phyloP scores from a whole-genome alignment of 2,888 invertebrate species.

The Argyresthia goedartella region DNA sequence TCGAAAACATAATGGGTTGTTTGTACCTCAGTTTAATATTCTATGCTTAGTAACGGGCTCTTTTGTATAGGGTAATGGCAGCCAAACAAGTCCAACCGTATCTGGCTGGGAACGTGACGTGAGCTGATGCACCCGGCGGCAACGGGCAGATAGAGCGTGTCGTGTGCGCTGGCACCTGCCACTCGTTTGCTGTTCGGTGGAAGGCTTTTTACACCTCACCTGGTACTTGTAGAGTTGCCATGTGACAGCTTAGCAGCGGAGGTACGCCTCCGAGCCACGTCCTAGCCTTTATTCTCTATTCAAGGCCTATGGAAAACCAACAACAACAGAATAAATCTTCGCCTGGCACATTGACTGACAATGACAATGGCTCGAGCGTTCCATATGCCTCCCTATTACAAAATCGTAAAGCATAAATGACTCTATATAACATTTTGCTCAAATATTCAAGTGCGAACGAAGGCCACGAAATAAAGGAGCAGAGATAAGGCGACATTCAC shows the following conservation, averaged over 20 bases:
- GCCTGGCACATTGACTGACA: conserved; percentile 10
- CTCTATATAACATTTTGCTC: conserved; percentile 26
- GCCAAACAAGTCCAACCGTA: too few relatives aligned
- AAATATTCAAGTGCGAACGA: conserved; percentile 35
- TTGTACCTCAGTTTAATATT: too few relatives aligned
- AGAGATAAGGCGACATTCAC: conserved; percentile 31
- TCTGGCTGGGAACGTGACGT: too few relatives aligned
- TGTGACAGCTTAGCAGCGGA: too few relatives aligned
- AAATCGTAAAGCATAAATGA: conserved; percentile 44
- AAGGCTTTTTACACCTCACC: conserved; percentile 14
- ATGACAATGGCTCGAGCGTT: conserved; percentile 15
- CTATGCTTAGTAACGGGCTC: too few relatives aligned
- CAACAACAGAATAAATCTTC: too few relatives aligned
- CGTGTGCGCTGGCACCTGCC: conserved; percentile 17
- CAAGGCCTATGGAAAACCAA: not conserved
- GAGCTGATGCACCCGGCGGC: not conserved
- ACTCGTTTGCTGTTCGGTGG: conserved; percentile 15
- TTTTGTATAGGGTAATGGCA: too few relatives aligned
- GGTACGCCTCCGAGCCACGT: conserved; percentile 8
- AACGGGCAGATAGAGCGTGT: not conserved
- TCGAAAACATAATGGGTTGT: too few relatives aligned
- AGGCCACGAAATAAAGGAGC: conserved; percentile 36
- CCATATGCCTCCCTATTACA: conserved; percentile 25
- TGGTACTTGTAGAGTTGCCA: too few relatives aligned
- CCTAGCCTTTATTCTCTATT: conserved; percentile 3